Evolutionary conservation across 1,140 invertebrate species (phyloP), one percentile per base, ranked within the genome.

Genomic region (Listronotus oregonensis): DNA sequence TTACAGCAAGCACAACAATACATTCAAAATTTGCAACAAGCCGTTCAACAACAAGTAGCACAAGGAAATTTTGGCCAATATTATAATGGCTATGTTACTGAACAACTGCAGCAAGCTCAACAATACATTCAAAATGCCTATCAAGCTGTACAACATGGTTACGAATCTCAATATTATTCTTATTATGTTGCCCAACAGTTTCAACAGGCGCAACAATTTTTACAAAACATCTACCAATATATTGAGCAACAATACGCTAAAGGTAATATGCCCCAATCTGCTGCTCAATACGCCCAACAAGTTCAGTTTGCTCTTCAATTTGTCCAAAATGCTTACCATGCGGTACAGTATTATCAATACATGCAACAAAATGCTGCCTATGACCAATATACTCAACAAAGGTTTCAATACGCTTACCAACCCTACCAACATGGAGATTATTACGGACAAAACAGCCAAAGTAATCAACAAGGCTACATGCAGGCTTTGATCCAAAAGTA

Each of bases 31-130:
- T 0, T 9, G 5, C n/a, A 31, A 9, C 4, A 37, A 21, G 27
- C 40, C 17, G 18, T 60, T n/a, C 15, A 60, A 21, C 5, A 40
- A 44, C 47, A 50, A 27, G 32, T 40, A 15, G 34, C 9, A 11
- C 14, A 39, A 50, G 15, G 10, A 4, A 50, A 49, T 14, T 7
- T 49, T 40, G 21, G 44, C 3, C 34, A 50, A 50, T 44, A 37
- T 9, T 18, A n/a, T 34, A 46, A n/a, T 14, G 39, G 7, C 17
- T 50, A 60, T 8, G 40, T 60, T 32, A 31, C 17, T 17, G 4
- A 60, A 46, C 34, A 60, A 39, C 50, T 50, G 12, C 14, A 58
- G 18, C 27, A 52, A 37, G 50, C 6, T 52, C 15, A 6, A 34
- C 27, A 37, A 52, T 52, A 52, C 31, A 37, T 14, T 14, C 27